A percentile compares a stretch with the other conserved stretches of the same genome.
These are phyloP conservation scores for Zonitis immaculata DNA, from an alignment of 2,888 invertebrate species.

Conservation along the genomic window DNA sequence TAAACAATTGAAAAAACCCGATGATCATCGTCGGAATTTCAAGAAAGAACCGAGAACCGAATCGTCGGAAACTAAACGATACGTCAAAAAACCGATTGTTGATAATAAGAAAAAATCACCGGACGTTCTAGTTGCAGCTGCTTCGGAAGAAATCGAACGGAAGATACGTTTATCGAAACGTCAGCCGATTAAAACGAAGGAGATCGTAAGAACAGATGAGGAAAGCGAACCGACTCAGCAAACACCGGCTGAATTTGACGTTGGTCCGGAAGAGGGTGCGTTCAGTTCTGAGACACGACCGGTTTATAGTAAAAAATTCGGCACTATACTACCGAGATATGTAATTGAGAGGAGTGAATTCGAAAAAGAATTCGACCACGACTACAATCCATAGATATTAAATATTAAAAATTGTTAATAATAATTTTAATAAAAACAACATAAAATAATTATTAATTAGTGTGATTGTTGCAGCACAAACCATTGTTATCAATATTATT, in stretches of 20 bases:
- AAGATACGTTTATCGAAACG: constrained; percentile 24
- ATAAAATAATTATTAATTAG: neutral
- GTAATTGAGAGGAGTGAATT: constrained; percentile 65
- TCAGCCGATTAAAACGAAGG: constrained; percentile 14
- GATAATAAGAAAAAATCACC: constrained; percentile 10
- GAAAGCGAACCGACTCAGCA: constrained; percentile 44
- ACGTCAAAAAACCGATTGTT: constrained; percentile 25
- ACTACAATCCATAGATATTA: constrained; percentile 18
- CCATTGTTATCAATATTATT: too few species aligned
- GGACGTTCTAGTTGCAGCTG: constrained; percentile 26
- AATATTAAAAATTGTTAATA: neutral
- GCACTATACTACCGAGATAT: constrained; percentile 61
- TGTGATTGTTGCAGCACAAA: constrained; percentile 8
- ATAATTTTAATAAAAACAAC: constrained; percentile 9
- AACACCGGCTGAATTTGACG: constrained; percentile 52
- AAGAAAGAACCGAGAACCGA: constrained; percentile 14
- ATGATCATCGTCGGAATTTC: neutral
- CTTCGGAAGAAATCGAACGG: constrained; percentile 30
- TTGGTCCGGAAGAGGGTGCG: constrained; percentile 56
- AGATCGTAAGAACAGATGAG: too few species aligned
- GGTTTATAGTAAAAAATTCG: constrained; percentile 59
- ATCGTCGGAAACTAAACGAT: constrained; percentile 23
- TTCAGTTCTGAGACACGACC: constrained; percentile 65
- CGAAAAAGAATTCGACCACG: constrained; percentile 62
- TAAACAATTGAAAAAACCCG: constrained; percentile 52